These are phyloP conservation scores for Bombus confusus DNA, from an alignment of 1,140 invertebrate genomes.

Conservation along the genomic window DNA sequence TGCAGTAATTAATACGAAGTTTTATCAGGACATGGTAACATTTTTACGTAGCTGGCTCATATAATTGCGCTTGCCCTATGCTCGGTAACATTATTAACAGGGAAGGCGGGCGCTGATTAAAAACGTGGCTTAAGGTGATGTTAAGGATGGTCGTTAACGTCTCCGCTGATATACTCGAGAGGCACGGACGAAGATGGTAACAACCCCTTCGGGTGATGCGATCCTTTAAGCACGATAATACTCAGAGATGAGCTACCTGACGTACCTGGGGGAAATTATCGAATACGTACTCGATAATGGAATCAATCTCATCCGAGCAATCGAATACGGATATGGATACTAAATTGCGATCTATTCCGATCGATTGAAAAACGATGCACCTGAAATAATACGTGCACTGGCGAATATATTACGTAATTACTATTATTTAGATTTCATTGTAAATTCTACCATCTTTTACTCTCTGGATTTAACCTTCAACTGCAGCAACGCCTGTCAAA, in stretches of 20 bases:
- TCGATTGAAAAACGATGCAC: constrained; percentile 8
- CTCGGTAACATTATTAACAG: constrained; percentile 30
- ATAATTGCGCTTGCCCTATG: constrained; percentile 22
- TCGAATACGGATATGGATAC: constrained; percentile 10
- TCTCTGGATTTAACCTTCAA: no score
- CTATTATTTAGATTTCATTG: no score
- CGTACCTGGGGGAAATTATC: constrained; percentile 69
- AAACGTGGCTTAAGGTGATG: constrained; percentile 62
- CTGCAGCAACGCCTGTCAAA: no score
- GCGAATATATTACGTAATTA: neutral
- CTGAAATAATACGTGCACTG: neutral
- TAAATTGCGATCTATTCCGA: neutral
- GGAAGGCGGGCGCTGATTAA: constrained; percentile 58
- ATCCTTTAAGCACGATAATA: constrained; percentile 71
- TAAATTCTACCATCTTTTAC: no score
- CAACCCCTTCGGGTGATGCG: constrained; percentile 68
- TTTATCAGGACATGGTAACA: constrained; percentile 21
- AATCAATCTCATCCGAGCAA: constrained; percentile 42
- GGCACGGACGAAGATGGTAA: constrained; percentile 63
- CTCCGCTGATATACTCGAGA: constrained; percentile 49
- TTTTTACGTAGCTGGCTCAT: constrained; percentile 22
- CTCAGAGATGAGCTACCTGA: constrained; percentile 58
- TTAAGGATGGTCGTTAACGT: constrained; percentile 64
- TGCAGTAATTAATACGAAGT: constrained; percentile 45
- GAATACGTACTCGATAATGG: constrained; percentile 57